Conservation (phyloP, 2,888 invertebrate species). For the Andrena bicolor region DNA sequence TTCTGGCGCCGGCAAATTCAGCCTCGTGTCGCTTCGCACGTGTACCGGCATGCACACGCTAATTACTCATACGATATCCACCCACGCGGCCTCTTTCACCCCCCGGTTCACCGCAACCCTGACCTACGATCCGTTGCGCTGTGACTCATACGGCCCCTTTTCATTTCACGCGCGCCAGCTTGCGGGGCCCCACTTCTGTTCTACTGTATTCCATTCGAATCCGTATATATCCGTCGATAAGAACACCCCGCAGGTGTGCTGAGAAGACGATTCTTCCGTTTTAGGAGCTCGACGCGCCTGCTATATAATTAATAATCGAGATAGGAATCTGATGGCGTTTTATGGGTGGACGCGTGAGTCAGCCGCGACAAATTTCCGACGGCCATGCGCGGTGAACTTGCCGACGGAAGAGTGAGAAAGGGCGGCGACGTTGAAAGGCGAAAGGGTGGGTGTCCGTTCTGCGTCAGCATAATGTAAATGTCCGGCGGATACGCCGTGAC, state of each 20-base stretch:
- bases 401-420: background rate
- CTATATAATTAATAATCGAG: slow-evolving; percentile 57
- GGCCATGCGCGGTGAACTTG: background rate
- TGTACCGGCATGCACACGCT: slow-evolving; percentile 32
- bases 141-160: slow-evolving; percentile 40
- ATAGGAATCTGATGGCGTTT: slow-evolving; percentile 47
- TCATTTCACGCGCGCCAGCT: too few relatives aligned
- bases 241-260: background rate
- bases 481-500: slow-evolving; percentile 49
- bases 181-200: too few relatives aligned
- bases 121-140: slow-evolving; percentile 31
- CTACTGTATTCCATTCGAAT: slow-evolving; percentile 24
- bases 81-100: slow-evolving; percentile 17
- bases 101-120: slow-evolving; percentile 9
- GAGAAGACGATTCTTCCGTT: slow-evolving; percentile 16
- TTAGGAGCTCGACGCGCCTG: slow-evolving; percentile 22
- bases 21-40: slow-evolving; percentile 12
- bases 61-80: slow-evolving; percentile 63
- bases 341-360: slow-evolving; percentile 45
- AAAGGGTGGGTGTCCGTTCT: slow-evolving; percentile 12
- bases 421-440: slow-evolving; percentile 14
- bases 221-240: background rate
- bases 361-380: slow-evolving; percentile 50
- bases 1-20: slow-evolving; percentile 23
- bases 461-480: slow-evolving; percentile 64